phyloP scores from a whole-genome alignment of 2,797 vertebrate species.

The Hafferia zeledoni region DNA sequence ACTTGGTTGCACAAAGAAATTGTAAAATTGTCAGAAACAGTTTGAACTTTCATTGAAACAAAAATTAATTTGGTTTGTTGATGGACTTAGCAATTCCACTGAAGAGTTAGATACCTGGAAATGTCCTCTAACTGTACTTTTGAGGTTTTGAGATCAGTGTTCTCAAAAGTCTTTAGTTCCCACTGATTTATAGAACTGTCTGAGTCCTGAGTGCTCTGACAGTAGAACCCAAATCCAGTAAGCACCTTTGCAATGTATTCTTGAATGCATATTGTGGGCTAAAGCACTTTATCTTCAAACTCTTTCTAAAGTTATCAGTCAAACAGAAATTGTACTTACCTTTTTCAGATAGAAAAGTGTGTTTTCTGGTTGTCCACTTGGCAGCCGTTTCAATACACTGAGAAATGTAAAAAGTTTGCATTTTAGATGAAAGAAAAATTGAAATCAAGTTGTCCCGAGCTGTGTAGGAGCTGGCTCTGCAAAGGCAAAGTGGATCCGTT shows the following conservation, averaged over 20 bases:
- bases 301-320: not conserved
- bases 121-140: not conserved
- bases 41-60: not conserved
- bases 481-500: constrained; percentile 49
- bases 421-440: constrained; percentile 6
- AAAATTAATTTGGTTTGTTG: not conserved
- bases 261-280: not conserved
- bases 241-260: not conserved
- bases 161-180: not conserved
- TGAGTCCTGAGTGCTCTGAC: not conserved
- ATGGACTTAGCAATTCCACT: not conserved
- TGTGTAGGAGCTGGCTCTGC: constrained; percentile 43
- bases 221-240: not conserved
- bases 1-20: not conserved
- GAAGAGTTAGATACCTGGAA: not conserved
- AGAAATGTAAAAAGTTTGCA: constrained; percentile 64
- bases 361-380: not conserved
- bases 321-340: not conserved
- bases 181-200: not conserved
- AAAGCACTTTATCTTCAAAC: not conserved
- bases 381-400: constrained; percentile 10
- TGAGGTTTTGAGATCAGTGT: not conserved
- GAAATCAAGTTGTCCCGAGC: constrained; percentile 61
- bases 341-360: not conserved
- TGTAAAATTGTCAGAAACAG: not conserved